A percentile compares a stretch with the other conserved stretches of the same genome.
These are phyloP conservation scores for Petrosia ficiformis DNA, from an alignment of 37 sponge, comb jelly and placozoan genomes.

Conservation along the genomic window DNA sequence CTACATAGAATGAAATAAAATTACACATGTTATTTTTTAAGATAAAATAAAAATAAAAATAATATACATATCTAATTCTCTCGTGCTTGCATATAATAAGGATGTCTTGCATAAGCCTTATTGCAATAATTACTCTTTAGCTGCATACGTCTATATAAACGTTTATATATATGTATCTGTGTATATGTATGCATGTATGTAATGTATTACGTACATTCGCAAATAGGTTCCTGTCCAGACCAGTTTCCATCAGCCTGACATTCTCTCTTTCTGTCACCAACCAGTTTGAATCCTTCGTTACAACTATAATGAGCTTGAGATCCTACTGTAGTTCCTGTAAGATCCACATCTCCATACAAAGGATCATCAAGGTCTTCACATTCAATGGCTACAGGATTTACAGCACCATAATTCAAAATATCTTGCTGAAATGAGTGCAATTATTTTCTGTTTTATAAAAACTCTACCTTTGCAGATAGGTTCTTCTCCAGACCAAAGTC, in stretches of 20 bases:
- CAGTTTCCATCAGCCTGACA: slow-evolving; percentile 41
- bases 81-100: too few relatives aligned
- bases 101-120: too few relatives aligned
- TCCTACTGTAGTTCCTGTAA: background rate
- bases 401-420: too few relatives aligned
- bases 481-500: slow-evolving; percentile 61
- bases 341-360: background rate
- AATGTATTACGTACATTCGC: background rate
- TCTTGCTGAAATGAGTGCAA: background rate
- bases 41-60: too few relatives aligned
- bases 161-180: too few relatives aligned
- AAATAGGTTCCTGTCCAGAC: slow-evolving; percentile 37
- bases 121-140: too few relatives aligned
- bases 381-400: too few relatives aligned
- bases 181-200: slow-evolving; percentile 13
- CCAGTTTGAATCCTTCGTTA: slow-evolving; percentile 23
- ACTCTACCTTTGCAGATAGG: slow-evolving; percentile 60
- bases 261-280: slow-evolving; percentile 13
- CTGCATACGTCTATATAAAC: background rate
- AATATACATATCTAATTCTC: too few relatives aligned
- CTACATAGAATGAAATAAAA: background rate
- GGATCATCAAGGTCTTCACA: background rate
- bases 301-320: slow-evolving; percentile 34
- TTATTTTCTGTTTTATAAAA: too few relatives aligned
- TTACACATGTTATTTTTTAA: slow-evolving; percentile 1